Conservation (phyloP, 2,113 vertebrate genomes). For the Microcebus ravelobensis region DNA sequence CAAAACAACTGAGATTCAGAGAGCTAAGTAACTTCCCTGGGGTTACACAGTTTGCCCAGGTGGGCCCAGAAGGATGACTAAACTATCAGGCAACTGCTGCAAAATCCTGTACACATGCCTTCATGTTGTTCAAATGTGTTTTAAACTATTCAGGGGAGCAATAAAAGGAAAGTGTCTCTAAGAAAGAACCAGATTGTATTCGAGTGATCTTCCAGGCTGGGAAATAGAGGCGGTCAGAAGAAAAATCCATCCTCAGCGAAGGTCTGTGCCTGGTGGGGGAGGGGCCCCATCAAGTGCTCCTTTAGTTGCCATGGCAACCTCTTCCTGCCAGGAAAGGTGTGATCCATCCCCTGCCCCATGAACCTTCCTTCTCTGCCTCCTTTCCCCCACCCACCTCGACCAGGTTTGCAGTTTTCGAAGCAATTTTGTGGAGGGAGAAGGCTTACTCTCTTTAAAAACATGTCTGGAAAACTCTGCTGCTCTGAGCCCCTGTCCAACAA, state of each 20-base stretch:
- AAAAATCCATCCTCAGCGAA: background rate
- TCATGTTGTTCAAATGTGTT: background rate
- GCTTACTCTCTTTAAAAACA: background rate
- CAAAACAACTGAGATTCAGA: slow-evolving; percentile 1
- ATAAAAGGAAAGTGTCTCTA: background rate
- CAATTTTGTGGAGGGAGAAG: background rate
- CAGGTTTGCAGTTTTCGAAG: background rate
- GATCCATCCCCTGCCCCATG: background rate
- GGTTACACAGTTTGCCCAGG: background rate
- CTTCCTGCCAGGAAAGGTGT: background rate
- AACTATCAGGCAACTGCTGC: background rate
- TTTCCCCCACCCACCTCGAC: background rate
- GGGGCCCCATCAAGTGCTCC: background rate
- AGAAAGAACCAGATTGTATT: background rate
- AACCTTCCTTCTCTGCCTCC: background rate
- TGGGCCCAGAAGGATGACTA: background rate
- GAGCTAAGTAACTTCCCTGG: background rate
- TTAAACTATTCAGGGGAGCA: background rate
- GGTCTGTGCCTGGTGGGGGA: background rate
- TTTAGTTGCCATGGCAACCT: background rate
- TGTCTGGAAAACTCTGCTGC: background rate
- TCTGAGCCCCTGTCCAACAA: background rate
- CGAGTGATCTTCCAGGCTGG: background rate
- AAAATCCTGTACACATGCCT: background rate
- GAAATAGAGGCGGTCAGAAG: background rate